These are phyloP conservation scores for Xestia xanthographa DNA, from an alignment of 2,888 invertebrate species.

Conservation along the genomic window DNA sequence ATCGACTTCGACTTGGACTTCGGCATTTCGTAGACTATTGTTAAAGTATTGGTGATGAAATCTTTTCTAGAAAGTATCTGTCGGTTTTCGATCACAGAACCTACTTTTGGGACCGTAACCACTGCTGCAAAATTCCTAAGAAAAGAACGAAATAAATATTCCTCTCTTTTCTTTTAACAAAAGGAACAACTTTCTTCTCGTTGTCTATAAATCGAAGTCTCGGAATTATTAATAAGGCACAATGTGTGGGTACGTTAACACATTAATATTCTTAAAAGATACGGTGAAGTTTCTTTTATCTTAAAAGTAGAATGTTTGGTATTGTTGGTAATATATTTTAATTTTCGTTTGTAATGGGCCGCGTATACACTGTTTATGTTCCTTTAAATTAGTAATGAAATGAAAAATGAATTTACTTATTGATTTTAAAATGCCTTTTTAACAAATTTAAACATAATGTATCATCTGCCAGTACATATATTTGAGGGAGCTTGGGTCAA, in stretches of 20 bases:
- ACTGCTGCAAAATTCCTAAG: not conserved
- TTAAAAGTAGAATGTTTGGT: constrained; percentile 3
- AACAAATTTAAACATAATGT: no score
- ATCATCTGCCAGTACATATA: no score
- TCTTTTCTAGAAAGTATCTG: not conserved
- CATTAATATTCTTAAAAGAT: constrained; percentile 47
- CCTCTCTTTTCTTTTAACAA: not conserved
- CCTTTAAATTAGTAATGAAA: not conserved
- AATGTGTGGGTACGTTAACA: constrained; percentile 31
- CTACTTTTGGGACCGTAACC: not conserved
- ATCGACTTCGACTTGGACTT: no score
- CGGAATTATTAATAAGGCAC: constrained; percentile 45
- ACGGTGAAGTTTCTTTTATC: constrained; percentile 10
- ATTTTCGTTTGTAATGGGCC: not conserved
- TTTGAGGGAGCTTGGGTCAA: no score
- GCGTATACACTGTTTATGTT: no score
- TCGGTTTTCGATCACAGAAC: not conserved
- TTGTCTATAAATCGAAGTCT: constrained; percentile 45
- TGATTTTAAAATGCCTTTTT: no score
- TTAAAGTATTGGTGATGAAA: not conserved
- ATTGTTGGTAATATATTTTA: constrained; percentile 5
- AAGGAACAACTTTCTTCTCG: constrained; percentile 21
- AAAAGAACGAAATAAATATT: not conserved
- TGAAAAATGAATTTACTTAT: not conserved
- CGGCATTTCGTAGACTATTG: constrained; percentile 21